These are phyloP conservation scores for Gymnocephalus cernua DNA, from an alignment of 2,113 vertebrate genomes.

Conservation along the genomic window DNA sequence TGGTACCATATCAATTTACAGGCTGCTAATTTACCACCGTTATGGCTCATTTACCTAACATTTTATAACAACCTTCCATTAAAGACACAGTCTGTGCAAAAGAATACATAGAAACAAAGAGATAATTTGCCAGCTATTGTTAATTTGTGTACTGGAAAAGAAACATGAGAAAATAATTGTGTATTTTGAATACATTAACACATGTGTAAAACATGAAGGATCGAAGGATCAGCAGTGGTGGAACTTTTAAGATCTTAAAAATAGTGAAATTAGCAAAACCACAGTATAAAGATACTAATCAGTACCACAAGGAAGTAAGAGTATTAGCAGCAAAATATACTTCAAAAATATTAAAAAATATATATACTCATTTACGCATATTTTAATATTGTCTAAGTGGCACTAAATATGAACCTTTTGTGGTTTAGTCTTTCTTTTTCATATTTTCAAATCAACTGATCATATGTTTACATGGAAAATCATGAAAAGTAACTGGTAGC, in stretches of 20 bases:
- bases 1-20: constrained; percentile 19
- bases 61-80: background rate
- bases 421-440: no score
- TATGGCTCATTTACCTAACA: constrained; percentile 19
- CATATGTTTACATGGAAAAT: background rate
- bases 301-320: no score
- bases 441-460: background rate
- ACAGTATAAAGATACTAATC: no score
- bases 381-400: no score
- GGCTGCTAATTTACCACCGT: constrained; percentile 25
- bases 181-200: background rate
- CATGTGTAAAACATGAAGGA: background rate
- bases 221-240: no score
- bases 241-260: no score
- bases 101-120: background rate
- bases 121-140: background rate
- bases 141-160: background rate
- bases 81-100: background rate
- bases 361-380: no score
- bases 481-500: background rate
- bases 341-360: no score
- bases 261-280: no score
- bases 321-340: no score
- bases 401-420: no score
- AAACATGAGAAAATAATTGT: constrained; percentile 14